A percentile compares a stretch with the other conserved stretches of the same genome.
Evolutionary conservation across 2,797 vertebrate species (phyloP).

Genomic region (Holocentrus rufus): DNA sequence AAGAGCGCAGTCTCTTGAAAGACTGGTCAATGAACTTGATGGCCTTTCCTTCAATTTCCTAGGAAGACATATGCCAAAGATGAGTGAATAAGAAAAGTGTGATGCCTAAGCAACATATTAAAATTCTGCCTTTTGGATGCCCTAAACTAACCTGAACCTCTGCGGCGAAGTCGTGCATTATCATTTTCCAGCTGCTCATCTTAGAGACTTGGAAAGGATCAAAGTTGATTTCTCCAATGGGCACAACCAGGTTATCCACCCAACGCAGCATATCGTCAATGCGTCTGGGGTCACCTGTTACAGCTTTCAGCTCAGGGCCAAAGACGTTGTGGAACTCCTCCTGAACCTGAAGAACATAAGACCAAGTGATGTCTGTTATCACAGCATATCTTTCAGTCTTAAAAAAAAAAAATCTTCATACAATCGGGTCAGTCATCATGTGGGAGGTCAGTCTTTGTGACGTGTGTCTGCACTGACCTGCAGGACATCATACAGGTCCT

Average conservation of each 20-base stretch:
- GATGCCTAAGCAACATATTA: neutral
- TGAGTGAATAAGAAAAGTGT: constrained; percentile 8
- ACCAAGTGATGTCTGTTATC: neutral
- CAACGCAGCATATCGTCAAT: constrained; percentile 84
- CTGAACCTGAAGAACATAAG: constrained; percentile 78
- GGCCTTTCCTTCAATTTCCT: constrained; percentile 91
- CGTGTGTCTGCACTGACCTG: constrained; percentile 80
- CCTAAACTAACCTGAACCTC: constrained; percentile 83
- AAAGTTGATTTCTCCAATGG: constrained; percentile 85
- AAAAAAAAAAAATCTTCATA: neutral
- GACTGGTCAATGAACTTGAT: constrained; percentile 90
- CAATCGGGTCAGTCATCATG: neutral
- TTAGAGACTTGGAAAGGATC: constrained; percentile 86
- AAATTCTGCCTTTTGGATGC: neutral
- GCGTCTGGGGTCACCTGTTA: constrained; percentile 86
- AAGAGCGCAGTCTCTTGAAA: constrained; percentile 90
- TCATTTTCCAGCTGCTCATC: constrained; percentile 83
- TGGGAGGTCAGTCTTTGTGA: constrained; percentile 3
- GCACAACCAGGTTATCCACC: constrained; percentile 84
- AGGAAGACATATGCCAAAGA: constrained; percentile 26
- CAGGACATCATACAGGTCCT: constrained; percentile 85
- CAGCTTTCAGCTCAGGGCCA: constrained; percentile 88
- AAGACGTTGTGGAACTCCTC: constrained; percentile 93
- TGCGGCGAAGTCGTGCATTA: constrained; percentile 87
- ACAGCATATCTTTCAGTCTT: neutral